Conservation (phyloP, 2,797 vertebrate genomes). For the Rhincodon typus region DNA sequence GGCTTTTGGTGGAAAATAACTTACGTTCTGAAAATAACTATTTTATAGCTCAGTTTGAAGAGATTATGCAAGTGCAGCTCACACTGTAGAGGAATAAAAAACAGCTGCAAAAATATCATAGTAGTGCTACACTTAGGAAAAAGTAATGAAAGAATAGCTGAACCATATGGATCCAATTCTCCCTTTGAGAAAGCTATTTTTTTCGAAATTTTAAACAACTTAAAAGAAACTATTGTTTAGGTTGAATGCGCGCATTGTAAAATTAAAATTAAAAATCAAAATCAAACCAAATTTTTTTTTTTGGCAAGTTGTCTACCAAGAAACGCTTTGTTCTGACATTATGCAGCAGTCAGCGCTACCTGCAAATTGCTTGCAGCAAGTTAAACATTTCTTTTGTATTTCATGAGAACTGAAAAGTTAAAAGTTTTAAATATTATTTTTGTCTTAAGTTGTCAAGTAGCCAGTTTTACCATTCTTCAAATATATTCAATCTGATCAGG, state of each 20-base stretch:
- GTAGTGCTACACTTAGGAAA: not conserved
- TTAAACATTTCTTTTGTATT: not conserved
- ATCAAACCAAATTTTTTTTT: not conserved
- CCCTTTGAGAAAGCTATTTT: not conserved
- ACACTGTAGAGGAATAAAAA: constrained; percentile 29
- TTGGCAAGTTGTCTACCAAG: not conserved
- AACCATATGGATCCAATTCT: not conserved
- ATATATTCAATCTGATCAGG: not conserved
- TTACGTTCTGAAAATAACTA: not conserved
- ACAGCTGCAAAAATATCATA: constrained; percentile 24
- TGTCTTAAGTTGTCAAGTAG: not conserved
- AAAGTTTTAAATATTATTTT: not conserved
- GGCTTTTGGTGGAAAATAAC: not conserved
- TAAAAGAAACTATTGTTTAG: not conserved
- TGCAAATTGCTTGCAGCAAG: not conserved
- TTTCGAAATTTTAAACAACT: not conserved
- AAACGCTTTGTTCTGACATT: not conserved
- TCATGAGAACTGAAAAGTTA: not conserved
- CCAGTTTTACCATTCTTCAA: not conserved
- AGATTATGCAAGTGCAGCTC: not conserved
- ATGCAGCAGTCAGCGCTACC: too few relatives aligned
- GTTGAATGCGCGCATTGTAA: not conserved
- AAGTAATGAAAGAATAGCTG: not conserved
- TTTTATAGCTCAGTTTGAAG: not conserved
- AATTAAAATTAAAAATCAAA: not conserved